A percentile compares a stretch with the other conserved stretches of the same genome.
These are phyloP conservation scores for Metallyticus violacea DNA, from an alignment of 2,888 invertebrate species.

Conservation along the genomic window DNA sequence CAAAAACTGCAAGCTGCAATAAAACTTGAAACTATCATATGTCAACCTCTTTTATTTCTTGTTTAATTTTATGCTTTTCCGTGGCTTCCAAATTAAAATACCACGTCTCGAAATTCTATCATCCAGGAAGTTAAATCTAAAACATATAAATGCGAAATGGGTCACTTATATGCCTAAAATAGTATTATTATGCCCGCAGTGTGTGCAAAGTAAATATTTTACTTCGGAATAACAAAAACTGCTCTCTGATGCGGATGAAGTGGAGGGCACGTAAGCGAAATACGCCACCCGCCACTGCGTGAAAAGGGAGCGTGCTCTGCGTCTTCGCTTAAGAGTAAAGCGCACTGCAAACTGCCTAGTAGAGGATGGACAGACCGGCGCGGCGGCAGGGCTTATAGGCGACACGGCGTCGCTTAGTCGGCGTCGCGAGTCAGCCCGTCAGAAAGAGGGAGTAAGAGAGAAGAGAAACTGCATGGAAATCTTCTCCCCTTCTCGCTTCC, in stretches of 20 bases:
- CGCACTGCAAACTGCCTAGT: background rate
- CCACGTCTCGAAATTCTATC: too few species aligned
- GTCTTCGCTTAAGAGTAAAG: background rate
- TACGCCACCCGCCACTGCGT: background rate
- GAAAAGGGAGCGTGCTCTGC: background rate
- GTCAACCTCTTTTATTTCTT: too few species aligned
- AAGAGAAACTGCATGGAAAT: conserved; percentile 13
- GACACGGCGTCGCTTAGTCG: background rate
- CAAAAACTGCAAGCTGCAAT: too few species aligned
- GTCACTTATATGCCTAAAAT: too few species aligned
- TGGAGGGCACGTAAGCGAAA: too few species aligned
- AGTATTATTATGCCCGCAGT: background rate
- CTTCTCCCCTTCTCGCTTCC: background rate
- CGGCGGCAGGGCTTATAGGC: background rate
- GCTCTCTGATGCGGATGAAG: background rate
- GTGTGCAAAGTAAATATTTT: too few species aligned
- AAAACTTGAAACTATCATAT: too few species aligned
- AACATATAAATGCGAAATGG: too few species aligned
- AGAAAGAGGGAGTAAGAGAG: conserved; percentile 4
- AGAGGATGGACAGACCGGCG: background rate
- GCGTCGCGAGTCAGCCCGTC: conserved; percentile 5
- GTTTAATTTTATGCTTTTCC: too few species aligned
- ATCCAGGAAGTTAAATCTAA: too few species aligned
- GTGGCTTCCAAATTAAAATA: too few species aligned
- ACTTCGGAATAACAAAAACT: too few species aligned